Evolutionary conservation across 1,140 invertebrate genomes (phyloP), one percentile per base, ranked within the genome.

Genomic region (Zophobas atratus): DNA sequence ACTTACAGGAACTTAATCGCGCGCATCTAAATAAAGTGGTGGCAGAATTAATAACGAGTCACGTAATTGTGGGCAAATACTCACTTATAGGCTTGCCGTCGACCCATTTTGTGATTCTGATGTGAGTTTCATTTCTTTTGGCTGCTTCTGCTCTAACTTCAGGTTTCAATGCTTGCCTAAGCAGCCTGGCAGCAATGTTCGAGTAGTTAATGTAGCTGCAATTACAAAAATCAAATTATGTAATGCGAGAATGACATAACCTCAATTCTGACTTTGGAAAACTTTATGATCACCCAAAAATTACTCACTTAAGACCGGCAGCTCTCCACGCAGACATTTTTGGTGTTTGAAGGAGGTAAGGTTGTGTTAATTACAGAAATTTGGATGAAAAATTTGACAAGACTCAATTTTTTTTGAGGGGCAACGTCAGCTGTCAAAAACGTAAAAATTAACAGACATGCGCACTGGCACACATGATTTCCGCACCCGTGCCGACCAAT

Each of bases 371-470:
- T 20, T 20, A 20, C 43, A 46, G 43, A 99, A 86, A 87, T 98
- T 98, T 98, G 0, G 97, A 98, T 0, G 99, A 86, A 80, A 98
- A 95, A 89, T 99, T 98, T 87, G 99, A 98, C 39, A 99, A 93
- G 86, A 97, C 97, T 88, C 0, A n/a, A 2, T 99, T 96, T 86
- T 97, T 91, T 0, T 96, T 46, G 0, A 20, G 20, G 20, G 20
- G 0, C 20, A 20, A 20, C 20, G 20, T 20, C 0, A 20, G 0
- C 20, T 20, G 20, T 20, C 20, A 20, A 20, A 20, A 20, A 20
- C 20, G 20, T 20, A 20, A 20, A 20, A 20, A 20, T 20, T 20
- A 20, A 20, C 20, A 20, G 20, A 20, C 20, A 20, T 20, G 20
- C 20, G 20, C 20, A 20, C 20, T 20, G 0, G 20, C 20, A 20